phyloP scores from a whole-genome alignment of 2,888 invertebrate genomes.

The Ecliptopera silaceata region DNA sequence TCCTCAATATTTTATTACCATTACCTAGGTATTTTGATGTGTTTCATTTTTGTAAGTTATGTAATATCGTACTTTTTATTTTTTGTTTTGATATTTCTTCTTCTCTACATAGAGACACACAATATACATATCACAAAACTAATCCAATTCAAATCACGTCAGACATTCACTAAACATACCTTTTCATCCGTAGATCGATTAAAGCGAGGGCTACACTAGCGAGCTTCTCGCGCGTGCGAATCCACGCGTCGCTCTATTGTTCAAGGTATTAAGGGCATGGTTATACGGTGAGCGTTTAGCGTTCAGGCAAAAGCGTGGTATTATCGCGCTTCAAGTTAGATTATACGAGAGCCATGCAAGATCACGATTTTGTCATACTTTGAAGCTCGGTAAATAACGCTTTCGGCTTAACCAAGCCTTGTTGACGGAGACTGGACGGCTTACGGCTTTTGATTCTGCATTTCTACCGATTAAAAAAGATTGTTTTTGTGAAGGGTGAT shows the following conservation, averaged over 20 bases:
- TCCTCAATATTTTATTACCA: too few species aligned
- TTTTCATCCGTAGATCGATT: constrained; percentile 31
- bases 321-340: too few species aligned
- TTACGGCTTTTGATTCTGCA: constrained; percentile 44
- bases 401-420: constrained; percentile 11
- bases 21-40: too few species aligned
- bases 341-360: too few species aligned
- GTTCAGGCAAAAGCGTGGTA: too few species aligned
- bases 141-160: constrained; percentile 23
- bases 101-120: background rate
- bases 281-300: too few species aligned
- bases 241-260: constrained; percentile 58
- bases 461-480: constrained; percentile 61
- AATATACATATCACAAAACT: constrained; percentile 11
- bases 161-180: constrained; percentile 24
- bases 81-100: too few species aligned
- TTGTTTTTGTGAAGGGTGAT: constrained; percentile 46
- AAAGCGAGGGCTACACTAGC: constrained; percentile 52
- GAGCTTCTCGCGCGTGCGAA: constrained; percentile 56
- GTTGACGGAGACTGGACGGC: constrained; percentile 48
- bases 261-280: constrained; percentile 49
- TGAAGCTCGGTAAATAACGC: too few species aligned
- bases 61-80: too few species aligned
- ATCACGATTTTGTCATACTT: too few species aligned
- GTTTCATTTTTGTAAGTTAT: too few species aligned